Percentiles rank a stretch among this genome's conserved stretches.
phyloP scores from a whole-genome alignment of 2,888 invertebrate genomes.

The Pycnomerus fuliginosus region DNA sequence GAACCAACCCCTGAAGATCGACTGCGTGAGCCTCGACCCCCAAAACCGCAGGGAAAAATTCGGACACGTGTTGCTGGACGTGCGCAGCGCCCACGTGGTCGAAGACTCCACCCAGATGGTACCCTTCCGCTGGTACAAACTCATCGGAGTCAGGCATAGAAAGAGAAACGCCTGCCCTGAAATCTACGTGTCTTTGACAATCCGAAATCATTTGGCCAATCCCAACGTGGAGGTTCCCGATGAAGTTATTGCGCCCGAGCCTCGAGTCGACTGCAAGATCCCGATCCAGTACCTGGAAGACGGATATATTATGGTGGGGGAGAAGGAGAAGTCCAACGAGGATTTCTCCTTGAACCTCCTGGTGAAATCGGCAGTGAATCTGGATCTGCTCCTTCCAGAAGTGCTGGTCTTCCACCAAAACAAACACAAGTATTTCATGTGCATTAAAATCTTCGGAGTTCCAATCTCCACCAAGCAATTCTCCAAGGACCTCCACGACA shows the following conservation, averaged over 20 bases:
- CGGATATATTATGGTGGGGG: conserved; percentile 59
- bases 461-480: conserved; percentile 48
- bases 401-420: conserved; percentile 43
- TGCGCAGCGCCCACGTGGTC: conserved; percentile 70
- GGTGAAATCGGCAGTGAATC: conserved; percentile 58
- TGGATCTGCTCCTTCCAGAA: conserved; percentile 55
- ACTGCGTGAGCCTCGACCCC: conserved; percentile 60
- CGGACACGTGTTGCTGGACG: conserved; percentile 68
- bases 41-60: conserved; percentile 63
- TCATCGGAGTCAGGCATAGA: conserved; percentile 55
- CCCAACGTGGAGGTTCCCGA: conserved; percentile 43
- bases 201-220: conserved; percentile 56
- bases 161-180: conserved; percentile 59
- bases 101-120: conserved; percentile 54
- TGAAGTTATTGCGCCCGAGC: conserved; percentile 10
- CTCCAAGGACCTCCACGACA: conserved; percentile 41
- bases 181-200: conserved; percentile 59
- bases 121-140: conserved; percentile 62
- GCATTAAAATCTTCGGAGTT: conserved; percentile 46
- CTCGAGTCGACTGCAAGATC: conserved; percentile 24
- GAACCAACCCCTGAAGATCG: conserved; percentile 72
- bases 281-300: conserved; percentile 56
- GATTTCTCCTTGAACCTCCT: conserved; percentile 59
- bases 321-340: conserved; percentile 38
- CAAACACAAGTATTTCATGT: conserved; percentile 42